These are phyloP conservation scores for Melanotaenia nigrans DNA, from an alignment of 2,797 vertebrate genomes.

Conservation along the genomic window DNA sequence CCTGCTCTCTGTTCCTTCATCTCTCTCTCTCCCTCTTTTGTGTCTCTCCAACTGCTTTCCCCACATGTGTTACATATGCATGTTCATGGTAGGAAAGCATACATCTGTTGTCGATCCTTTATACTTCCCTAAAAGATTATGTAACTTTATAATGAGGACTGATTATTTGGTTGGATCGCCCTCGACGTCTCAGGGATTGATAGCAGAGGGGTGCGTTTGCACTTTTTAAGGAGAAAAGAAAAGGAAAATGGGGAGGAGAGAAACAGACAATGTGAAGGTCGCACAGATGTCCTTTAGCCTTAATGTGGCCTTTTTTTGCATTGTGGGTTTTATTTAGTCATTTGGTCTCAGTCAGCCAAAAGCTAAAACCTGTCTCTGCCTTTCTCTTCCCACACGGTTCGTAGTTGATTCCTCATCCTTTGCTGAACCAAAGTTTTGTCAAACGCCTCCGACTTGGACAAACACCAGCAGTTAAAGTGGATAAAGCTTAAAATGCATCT, in stretches of 20 bases:
- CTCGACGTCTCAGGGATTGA: slow-evolving; percentile 9
- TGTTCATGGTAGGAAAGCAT: slow-evolving; percentile 58
- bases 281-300: slow-evolving; percentile 17
- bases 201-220: slow-evolving; percentile 13
- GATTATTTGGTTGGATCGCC: slow-evolving; percentile 39
- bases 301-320: slow-evolving; percentile 29
- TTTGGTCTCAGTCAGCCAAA: slow-evolving; percentile 5
- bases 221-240: slow-evolving; percentile 11
- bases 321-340: slow-evolving; percentile 19
- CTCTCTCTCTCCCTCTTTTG: slow-evolving; percentile 8
- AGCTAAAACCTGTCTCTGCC: slow-evolving; percentile 17
- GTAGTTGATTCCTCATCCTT: slow-evolving; percentile 23
- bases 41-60: slow-evolving; percentile 13
- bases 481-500: not conserved
- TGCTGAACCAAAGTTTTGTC: slow-evolving; percentile 10
- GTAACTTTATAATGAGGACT: slow-evolving; percentile 63
- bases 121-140: slow-evolving; percentile 65
- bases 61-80: slow-evolving; percentile 59
- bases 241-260: slow-evolving; percentile 5
- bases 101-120: slow-evolving; percentile 71
- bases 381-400: slow-evolving; percentile 42
- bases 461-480: not conserved
- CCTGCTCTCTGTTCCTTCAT: slow-evolving; percentile 36
- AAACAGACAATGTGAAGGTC: slow-evolving; percentile 5
- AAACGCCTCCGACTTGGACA: slow-evolving; percentile 10